Base-by-base conservation (phyloP, 2,888 invertebrate species). In the Molorchus minor region DNA sequence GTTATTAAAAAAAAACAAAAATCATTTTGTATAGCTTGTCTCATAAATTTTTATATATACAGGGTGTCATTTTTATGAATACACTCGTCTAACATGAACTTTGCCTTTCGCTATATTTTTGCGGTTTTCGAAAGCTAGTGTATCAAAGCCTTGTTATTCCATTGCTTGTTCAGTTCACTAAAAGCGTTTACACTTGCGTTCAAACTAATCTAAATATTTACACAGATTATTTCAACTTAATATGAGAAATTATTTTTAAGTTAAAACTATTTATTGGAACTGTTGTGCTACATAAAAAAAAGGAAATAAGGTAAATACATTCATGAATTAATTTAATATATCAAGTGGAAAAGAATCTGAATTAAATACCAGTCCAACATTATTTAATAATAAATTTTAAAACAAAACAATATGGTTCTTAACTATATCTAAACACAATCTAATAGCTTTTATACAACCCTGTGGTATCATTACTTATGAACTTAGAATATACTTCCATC, bases 391-490 rank as follows among this genome's bases (percentile, higher is more conserved):
- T n/a, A n/a, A n/a, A n/a, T n/a, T n/a, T n/a, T n/a, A n/a, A n/a
- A n/a, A n/a, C n/a, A n/a, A 3, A 25, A 25, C 25, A 8, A 25
- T 25, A 25, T 25, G 25, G 8, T 25, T 25, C 25, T 25, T 3
- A 8, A 25, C 8, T 3, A 8, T 5, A 25, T 25, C n/a, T n/a
- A n/a, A n/a, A n/a, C n/a, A 38, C 29, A 41, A 51, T 17, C 29
- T 41, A 41, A 29, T 12, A 1, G 38, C 10, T 16, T 20, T 29
- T 49, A 10, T 52, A 40, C 19, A 52, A 52, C 52, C 52, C 52
- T 52, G 52, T 41, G 25, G 21, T 52, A 52, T 52, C 41, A 52
- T 52, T 52, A 52, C 52, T 30, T 30, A 52, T 52, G 51, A 51
- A 51, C 41, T 41, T 10, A 12, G 13, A 41, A 29, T 30, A 21